phyloP scores from a whole-genome alignment of 1,140 invertebrate genomes.

The Drosophila asahinai region DNA sequence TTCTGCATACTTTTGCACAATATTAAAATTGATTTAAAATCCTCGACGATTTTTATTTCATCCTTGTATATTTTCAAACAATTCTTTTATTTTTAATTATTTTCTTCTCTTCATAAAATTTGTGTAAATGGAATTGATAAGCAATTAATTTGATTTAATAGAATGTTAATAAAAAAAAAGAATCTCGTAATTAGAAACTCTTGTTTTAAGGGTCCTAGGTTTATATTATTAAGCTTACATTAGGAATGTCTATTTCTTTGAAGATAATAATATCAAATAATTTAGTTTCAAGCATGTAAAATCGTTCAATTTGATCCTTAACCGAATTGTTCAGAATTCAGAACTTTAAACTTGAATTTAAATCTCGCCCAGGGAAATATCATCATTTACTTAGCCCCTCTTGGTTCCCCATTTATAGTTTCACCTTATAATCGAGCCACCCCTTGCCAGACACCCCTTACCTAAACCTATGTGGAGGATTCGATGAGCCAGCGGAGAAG shows the following conservation, averaged over 20 bases:
- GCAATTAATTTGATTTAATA: neutral
- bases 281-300: neutral
- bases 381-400: neutral
- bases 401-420: neutral
- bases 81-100: neutral
- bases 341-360: neutral
- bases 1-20: neutral
- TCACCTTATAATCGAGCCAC: conserved; percentile 2
- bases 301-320: neutral
- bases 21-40: too few species aligned
- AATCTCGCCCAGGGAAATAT: neutral
- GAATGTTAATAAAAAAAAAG: neutral
- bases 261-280: neutral
- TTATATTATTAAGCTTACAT: neutral
- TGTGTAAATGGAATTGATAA: neutral
- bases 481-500: conserved; percentile 63
- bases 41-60: too few species aligned
- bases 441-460: neutral
- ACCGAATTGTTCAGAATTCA: neutral
- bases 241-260: neutral
- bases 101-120: too few species aligned
- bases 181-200: neutral
- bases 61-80: neutral
- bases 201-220: too few species aligned
- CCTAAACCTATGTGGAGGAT: conserved; percentile 35